A percentile compares a stretch with the other conserved stretches of the same genome.
Conservation (phyloP, 2,797 vertebrate genomes). For the Syndactyla subalaris region DNA sequence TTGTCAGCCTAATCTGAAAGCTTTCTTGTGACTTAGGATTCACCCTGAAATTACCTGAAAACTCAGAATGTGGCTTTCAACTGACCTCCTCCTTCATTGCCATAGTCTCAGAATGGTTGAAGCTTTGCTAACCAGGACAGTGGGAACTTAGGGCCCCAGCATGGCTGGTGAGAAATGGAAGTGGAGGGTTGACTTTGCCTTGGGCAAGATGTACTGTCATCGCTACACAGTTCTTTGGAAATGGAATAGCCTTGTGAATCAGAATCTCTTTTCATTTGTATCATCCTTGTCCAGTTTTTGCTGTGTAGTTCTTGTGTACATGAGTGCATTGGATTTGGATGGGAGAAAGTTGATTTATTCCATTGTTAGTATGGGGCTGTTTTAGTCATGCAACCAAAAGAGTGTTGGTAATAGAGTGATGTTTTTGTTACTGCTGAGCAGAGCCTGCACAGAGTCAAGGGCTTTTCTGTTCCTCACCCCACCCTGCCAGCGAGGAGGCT, state of each 20-base stretch:
- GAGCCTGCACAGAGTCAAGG: neutral
- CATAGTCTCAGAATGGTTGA: neutral
- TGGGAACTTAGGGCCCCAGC: fast-evolving
- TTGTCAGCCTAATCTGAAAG: neutral
- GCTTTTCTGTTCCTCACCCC: neutral
- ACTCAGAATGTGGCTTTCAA: neutral
- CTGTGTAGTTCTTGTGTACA: neutral
- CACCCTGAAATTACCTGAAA: neutral
- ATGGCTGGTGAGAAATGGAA: neutral
- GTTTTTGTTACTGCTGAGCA: neutral
- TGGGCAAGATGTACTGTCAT: neutral
- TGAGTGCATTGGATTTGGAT: neutral
- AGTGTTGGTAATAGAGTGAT: neutral
- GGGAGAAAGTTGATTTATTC: neutral
- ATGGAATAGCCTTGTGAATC: neutral
- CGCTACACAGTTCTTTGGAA: neutral
- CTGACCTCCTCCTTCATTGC: neutral
- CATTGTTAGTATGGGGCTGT: fast-evolving
- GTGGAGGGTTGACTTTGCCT: neutral
- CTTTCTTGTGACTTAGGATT: neutral
- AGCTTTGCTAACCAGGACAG: neutral
- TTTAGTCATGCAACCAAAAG: neutral
- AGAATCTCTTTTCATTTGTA: neutral
- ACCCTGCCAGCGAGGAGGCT: fast-evolving
- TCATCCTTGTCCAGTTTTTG: neutral